Evolutionary conservation across 2,113 vertebrate genomes (phyloP), one percentile per base, ranked within the genome.

Genomic region (Tichodroma muraria): DNA sequence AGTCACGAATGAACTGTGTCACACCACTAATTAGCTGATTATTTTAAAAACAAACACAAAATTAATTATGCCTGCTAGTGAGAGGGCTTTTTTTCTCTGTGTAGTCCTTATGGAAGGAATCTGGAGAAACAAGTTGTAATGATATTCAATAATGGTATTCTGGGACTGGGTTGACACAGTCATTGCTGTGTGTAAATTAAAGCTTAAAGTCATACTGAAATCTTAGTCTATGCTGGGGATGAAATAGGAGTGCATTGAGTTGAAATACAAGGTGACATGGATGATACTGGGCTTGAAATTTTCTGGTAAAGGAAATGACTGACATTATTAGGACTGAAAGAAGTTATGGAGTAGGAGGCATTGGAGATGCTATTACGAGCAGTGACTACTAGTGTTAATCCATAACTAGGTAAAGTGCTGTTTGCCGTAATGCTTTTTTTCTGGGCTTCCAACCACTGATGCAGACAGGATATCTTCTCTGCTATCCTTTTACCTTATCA

Each of bases 41-140:
- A 90, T 96, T 96, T 96, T 93, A 96, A 96, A 96, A 96, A 96
- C 96, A 96, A 96, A 96, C 96, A 96, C 59, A 94, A 96, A 95
- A 96, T 95, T 96, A 96, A 96, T 96, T 96, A 96, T 95, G 95
- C 82, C 76, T 80, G 79, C 71, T 95, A 94, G 91, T 65, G 87
- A 94, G 90, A 94, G 28, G 37, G 16, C 2, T 69, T 45, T 54
- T 45, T 54, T 49, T 8, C 35, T 73, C 53, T 28, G 40, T 44
- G 6, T 77, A 94, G 59, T 83, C 96, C 95, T 96, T 96, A 94
- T 94, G 92, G 96, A 95, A 95, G 64, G 82, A 96, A 93, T 96
- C 90, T 95, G 94, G 92, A 77, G 82, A 88, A 93, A 91, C 68
- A 96, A 95, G 88, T 77, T 91, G 76, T 83, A 54, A 63, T 6